These are phyloP conservation scores for Idaea biselata DNA, from an alignment of 2,888 invertebrate species.

Conservation along the genomic window DNA sequence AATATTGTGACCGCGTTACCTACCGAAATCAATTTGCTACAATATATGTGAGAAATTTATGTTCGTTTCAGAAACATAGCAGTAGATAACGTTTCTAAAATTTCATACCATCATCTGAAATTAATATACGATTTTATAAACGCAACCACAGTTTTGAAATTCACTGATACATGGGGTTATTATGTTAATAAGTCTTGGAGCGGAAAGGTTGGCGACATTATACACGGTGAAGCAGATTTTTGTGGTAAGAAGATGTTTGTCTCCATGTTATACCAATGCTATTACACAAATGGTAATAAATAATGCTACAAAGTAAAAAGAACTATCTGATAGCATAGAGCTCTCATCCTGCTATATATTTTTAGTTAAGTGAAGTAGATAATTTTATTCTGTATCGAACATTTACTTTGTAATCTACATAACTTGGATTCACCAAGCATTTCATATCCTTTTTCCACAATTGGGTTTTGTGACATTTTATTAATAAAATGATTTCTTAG, in stretches of 20 bases:
- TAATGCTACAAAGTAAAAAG: neutral
- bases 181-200: constrained; percentile 52
- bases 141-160: constrained; percentile 41
- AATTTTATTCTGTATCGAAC: no score
- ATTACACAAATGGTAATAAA: neutral
- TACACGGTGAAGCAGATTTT: constrained; percentile 50
- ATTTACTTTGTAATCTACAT: no score
- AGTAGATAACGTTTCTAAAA: constrained; percentile 41
- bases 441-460: no score
- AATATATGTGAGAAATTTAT: neutral
- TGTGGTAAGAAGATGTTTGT: constrained; percentile 37
- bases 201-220: constrained; percentile 56
- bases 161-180: constrained; percentile 57
- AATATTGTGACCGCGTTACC: no score
- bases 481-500: no score
- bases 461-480: no score
- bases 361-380: no score
- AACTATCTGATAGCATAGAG: no score
- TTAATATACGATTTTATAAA: constrained; percentile 55
- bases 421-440: no score
- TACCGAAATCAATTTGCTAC: no score
- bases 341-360: no score
- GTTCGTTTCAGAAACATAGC: constrained; percentile 40
- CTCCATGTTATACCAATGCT: neutral
- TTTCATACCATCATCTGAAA: constrained; percentile 37